phyloP scores from a whole-genome alignment of 2,113 vertebrate species.

The Crocuta crocuta region DNA sequence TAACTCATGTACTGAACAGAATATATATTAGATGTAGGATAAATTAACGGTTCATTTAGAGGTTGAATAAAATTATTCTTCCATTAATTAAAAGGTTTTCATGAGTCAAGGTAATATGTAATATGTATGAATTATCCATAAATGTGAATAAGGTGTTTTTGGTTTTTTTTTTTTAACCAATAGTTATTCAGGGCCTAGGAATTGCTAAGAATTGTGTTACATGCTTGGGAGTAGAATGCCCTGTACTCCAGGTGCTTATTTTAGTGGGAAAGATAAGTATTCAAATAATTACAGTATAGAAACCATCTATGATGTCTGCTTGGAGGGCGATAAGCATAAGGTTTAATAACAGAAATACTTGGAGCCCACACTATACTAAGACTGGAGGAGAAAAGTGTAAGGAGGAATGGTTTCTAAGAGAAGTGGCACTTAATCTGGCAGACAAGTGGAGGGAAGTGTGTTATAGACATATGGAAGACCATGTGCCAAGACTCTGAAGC shows the following conservation, averaged over 20 bases:
- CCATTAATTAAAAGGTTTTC: neutral
- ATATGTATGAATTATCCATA: neutral
- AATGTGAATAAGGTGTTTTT: neutral
- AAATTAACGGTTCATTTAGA: neutral
- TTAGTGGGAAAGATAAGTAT: neutral
- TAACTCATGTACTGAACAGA: neutral
- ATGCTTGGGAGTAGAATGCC: neutral
- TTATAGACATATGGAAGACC: neutral
- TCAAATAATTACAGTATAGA: neutral
- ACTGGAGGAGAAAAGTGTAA: neutral
- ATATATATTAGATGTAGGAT: neutral
- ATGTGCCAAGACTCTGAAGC: neutral
- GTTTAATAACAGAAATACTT: neutral
- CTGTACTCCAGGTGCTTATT: neutral
- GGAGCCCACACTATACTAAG: neutral
- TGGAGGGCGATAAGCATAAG: neutral
- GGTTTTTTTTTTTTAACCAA: neutral
- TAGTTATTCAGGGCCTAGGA: neutral
- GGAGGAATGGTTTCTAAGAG: neutral
- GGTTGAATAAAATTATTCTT: neutral
- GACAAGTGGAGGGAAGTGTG: neutral
- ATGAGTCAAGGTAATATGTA: neutral
- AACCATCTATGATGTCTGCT: neutral
- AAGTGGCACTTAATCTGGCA: neutral
- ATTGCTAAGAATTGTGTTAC: neutral